phyloP scores from a whole-genome alignment of 64 coral and sea anemone genomes.

The Montipora foliosa region DNA sequence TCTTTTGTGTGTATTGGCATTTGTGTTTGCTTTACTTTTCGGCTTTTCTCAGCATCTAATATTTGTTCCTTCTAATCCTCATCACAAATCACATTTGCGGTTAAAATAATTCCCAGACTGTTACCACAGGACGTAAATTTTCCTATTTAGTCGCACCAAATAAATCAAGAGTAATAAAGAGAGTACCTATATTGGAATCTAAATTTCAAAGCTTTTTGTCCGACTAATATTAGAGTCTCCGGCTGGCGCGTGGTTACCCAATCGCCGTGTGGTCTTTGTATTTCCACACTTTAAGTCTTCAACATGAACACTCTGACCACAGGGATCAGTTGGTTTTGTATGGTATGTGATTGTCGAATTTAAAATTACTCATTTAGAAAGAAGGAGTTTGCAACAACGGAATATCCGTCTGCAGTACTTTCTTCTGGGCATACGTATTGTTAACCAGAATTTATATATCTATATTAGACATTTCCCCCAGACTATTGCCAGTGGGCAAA shows the following conservation, averaged over 20 bases:
- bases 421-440: too few relatives aligned
- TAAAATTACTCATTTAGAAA: not conserved
- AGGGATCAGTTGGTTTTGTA: not conserved
- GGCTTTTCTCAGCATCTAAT: constrained; percentile 3
- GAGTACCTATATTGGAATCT: not conserved
- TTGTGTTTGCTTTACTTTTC: not conserved
- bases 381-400: too few relatives aligned
- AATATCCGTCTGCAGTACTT: too few relatives aligned
- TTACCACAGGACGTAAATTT: not conserved
- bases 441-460: too few relatives aligned
- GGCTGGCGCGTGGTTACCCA: not conserved
- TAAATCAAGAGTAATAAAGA: not conserved
- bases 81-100: not conserved
- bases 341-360: not conserved
- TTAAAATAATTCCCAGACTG: not conserved
- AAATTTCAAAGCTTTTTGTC: not conserved
- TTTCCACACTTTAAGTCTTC: not conserved
- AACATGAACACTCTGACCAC: not conserved
- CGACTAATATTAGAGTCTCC: not conserved
- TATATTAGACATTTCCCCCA: not conserved
- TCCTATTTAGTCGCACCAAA: not conserved
- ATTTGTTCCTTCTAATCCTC: not conserved
- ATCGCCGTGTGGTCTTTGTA: not conserved
- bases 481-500: not conserved
- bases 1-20: not conserved